phyloP scores from a whole-genome alignment of 2,797 vertebrate genomes.

The Argentina silus region DNA sequence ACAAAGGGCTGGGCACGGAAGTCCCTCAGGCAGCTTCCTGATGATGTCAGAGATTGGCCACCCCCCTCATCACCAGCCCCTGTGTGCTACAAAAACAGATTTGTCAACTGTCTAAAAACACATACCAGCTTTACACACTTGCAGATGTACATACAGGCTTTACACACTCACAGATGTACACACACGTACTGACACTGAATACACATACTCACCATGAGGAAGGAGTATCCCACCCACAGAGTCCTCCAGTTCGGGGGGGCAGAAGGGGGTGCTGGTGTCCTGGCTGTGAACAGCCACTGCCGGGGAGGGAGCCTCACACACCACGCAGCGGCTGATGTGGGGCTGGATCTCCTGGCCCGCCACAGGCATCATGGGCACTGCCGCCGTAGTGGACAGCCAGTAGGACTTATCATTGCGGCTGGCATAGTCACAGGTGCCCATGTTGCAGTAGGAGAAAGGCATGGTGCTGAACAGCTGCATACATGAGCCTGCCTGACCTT shows the following conservation, averaged over 20 bases:
- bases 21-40: conserved; percentile 88
- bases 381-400: conserved; percentile 84
- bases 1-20: conserved; percentile 89
- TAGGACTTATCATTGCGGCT: conserved; percentile 91
- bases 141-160: too few species aligned
- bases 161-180: too few species aligned
- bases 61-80: conserved; percentile 92
- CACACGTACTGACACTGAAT: too few species aligned
- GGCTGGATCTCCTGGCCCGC: conserved; percentile 72
- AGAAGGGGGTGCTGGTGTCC: conserved; percentile 72
- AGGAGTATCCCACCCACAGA: conserved; percentile 92
- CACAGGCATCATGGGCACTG: conserved; percentile 75
- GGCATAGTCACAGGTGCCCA: conserved; percentile 85
- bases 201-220: conserved; percentile 92
- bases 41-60: conserved; percentile 88
- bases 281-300: conserved; percentile 88
- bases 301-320: conserved; percentile 84
- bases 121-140: background rate
- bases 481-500: too few species aligned
- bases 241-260: conserved; percentile 83
- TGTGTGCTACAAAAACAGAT: conserved; percentile 79
- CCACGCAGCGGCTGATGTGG: conserved; percentile 89
- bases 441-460: conserved; percentile 90
- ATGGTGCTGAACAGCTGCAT: conserved; percentile 90
- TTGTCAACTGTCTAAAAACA: background rate